Conservation (phyloP, 1,140 invertebrate genomes). For the Elymnias hypermnestra region DNA sequence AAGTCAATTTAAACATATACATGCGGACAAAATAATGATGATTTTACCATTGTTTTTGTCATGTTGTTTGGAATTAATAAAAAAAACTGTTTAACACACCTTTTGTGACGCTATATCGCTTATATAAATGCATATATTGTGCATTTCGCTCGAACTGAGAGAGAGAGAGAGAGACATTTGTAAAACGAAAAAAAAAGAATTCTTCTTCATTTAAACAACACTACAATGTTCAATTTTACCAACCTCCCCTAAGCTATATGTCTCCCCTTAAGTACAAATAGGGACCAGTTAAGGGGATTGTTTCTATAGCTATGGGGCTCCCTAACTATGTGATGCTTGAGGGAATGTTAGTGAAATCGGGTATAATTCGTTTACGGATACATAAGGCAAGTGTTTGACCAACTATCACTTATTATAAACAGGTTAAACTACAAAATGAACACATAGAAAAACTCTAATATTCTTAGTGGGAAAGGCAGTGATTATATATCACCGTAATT, state of each 20-base stretch:
- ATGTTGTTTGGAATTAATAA: background rate
- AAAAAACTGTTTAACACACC: background rate
- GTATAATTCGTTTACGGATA: conserved; percentile 2
- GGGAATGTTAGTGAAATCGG: no score
- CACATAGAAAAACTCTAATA: conserved; percentile 40
- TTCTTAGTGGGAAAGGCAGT: conserved; percentile 54
- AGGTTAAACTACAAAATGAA: conserved; percentile 40
- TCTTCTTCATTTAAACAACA: no score
- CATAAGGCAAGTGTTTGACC: conserved; percentile 1
- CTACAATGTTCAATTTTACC: no score
- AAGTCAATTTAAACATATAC: conserved; percentile 7
- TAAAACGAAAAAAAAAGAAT: no score
- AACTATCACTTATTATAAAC: background rate
- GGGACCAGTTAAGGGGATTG: no score
- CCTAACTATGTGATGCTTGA: no score
- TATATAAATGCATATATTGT: conserved; percentile 1
- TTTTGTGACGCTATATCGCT: background rate
- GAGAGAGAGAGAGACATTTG: no score
- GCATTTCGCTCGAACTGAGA: background rate
- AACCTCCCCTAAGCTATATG: no score
- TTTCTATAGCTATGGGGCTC: no score
- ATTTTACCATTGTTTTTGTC: no score
- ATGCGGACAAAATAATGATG: conserved; percentile 11
- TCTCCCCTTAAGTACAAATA: no score
- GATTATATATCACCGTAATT: conserved; percentile 43